Evolutionary conservation across 2,797 vertebrate species (phyloP).

Genomic region (Chiloscyllium punctatum): DNA sequence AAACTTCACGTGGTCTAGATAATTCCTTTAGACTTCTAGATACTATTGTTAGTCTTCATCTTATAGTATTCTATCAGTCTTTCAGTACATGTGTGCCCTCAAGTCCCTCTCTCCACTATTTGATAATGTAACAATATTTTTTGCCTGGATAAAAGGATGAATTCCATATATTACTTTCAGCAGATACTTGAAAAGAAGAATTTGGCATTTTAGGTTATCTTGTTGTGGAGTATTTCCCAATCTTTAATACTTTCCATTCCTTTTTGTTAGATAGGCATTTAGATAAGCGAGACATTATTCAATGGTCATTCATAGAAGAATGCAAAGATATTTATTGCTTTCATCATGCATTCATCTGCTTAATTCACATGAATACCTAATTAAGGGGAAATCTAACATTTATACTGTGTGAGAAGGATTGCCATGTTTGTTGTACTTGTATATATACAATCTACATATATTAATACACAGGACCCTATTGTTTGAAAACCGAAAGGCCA

Average conservation of each 20-base stretch:
- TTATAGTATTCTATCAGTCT: conserved; percentile 13
- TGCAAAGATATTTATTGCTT: background rate
- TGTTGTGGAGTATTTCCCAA: background rate
- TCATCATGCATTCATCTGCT: background rate
- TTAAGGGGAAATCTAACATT: too few relatives aligned
- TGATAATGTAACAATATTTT: conserved; percentile 6
- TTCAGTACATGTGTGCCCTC: conserved; percentile 16
- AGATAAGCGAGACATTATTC: too few relatives aligned
- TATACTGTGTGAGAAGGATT: too few relatives aligned
- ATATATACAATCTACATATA: too few relatives aligned
- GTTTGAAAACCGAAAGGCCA: too few relatives aligned
- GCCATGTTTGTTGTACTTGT: too few relatives aligned
- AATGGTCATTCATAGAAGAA: background rate
- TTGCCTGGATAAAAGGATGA: conserved; percentile 14
- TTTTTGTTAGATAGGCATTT: background rate
- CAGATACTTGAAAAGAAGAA: background rate
- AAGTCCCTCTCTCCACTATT: conserved; percentile 12
- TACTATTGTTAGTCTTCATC: background rate
- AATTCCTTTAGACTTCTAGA: conserved; percentile 28
- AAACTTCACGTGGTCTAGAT: conserved; percentile 19
- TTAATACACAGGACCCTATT: too few relatives aligned
- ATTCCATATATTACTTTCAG: conserved; percentile 18
- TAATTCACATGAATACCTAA: too few relatives aligned
- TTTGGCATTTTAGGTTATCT: background rate
- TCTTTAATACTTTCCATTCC: background rate